Evolutionary conservation across 2,797 vertebrate genomes (phyloP).

Genomic region (Mastacembelus armatus): DNA sequence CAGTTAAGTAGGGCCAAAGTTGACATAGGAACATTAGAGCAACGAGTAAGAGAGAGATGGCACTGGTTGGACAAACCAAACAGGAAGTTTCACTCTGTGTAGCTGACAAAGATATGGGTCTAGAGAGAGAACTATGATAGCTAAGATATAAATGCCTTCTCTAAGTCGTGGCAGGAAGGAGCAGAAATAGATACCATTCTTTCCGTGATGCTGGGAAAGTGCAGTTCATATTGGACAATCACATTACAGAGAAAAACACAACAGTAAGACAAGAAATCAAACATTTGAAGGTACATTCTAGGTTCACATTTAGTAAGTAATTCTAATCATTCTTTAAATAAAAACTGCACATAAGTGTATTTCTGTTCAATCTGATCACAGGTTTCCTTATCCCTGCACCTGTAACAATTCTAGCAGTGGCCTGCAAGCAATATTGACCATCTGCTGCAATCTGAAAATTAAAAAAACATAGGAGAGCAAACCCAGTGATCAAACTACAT

Average conservation of each 20-base stretch:
- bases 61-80: conserved; percentile 72
- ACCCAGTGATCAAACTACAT: conserved; percentile 25
- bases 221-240: conserved; percentile 67
- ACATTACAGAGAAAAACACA: conserved; percentile 52
- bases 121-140: conserved; percentile 61
- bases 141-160: conserved; percentile 71
- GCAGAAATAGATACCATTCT: conserved; percentile 77
- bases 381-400: conserved; percentile 35
- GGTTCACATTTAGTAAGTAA: conserved; percentile 14
- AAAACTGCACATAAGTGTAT: conserved; percentile 28
- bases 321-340: conserved; percentile 28
- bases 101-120: conserved; percentile 72
- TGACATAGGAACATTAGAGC: conserved; percentile 55
- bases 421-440: conserved; percentile 51
- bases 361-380: conserved; percentile 32
- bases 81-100: conserved; percentile 73
- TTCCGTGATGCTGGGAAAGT: conserved; percentile 73
- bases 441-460: conserved; percentile 49
- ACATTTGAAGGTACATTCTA: conserved; percentile 21
- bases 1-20: conserved; percentile 68
- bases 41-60: conserved; percentile 45
- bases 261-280: conserved; percentile 60
- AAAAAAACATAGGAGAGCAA: conserved; percentile 11
- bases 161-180: conserved; percentile 73
- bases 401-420: conserved; percentile 47